Base-by-base conservation (phyloP, 1,140 invertebrate species). In the Leptinotarsa texana region DNA sequence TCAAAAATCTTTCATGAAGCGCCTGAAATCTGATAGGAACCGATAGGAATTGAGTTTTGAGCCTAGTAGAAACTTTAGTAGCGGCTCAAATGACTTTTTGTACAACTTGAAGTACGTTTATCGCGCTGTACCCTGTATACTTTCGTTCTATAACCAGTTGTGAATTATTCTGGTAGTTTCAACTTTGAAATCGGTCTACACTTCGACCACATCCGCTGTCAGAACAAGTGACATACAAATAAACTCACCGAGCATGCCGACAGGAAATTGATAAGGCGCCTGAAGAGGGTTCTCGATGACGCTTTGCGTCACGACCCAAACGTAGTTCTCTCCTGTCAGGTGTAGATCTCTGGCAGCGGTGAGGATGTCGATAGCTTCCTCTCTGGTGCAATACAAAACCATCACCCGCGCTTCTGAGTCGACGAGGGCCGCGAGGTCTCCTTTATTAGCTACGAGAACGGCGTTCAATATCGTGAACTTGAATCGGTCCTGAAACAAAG, bases 301-400 rank as follows among this genome's bases (percentile, higher is more conserved):
- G 80, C 94, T 95, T 85, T 98, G 95, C n/a, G 95, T 97, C 0
- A 97, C 95, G 66, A 99, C 95, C 97, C 97, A 98, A 8, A 98
- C 95, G 84, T 97, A 98, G 84, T 97, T 96, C 83, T 96, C 94
- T 3, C 95, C 95, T 1, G 96, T 97, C 63, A 98, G 91, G 78
- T 95, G 94, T 76, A 95, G 89, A 78, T 95, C 91, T 73, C 90
- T 88, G 3, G 96, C 96, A 15, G 90, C 91, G 3, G 89, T 89
- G 63, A 99, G 87, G 42, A 99, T 98, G 73, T 91, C 90, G 22
- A 91, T 91, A 0, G 96, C 96, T 84, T 97, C 95, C 79, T 94
- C 92, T 74, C 93, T 90, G 13, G 94, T 97, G 61, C 94, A 95
- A 86, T 98, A 98, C 13, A 99, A 88, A 4, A 99, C 88, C 90